Percentiles rank a stretch among this genome's conserved stretches.
These are phyloP conservation scores for Autographa pulchrina DNA, from an alignment of 2,888 invertebrate species.

Conservation along the genomic window DNA sequence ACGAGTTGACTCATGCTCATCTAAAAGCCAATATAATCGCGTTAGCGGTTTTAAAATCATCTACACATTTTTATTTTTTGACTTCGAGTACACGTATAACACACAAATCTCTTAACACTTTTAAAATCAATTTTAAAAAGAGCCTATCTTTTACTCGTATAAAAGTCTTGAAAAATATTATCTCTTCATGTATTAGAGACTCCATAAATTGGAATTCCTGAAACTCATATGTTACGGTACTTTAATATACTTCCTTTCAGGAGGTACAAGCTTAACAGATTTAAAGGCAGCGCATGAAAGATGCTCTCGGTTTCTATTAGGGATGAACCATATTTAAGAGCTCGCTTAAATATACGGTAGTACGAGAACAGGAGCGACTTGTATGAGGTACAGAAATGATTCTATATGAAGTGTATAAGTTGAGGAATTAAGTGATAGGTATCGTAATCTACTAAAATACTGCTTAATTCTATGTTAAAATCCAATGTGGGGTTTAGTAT, in stretches of 20 bases:
- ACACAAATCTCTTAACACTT: not conserved
- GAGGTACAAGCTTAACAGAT: slow-evolving; percentile 29
- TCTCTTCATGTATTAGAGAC: slow-evolving; percentile 15
- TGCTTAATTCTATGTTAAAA: too few relatives aligned
- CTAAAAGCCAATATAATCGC: not conserved
- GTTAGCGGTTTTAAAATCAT: slow-evolving; percentile 2
- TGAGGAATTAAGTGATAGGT: too few relatives aligned
- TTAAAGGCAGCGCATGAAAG: slow-evolving; percentile 3
- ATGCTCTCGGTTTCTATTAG: slow-evolving; percentile 12
- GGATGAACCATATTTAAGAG: slow-evolving; percentile 2
- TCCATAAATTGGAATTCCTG: slow-evolving; percentile 10
- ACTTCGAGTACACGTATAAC: not conserved
- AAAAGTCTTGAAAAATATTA: slow-evolving; percentile 20
- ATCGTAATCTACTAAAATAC: too few relatives aligned
- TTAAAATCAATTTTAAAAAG: not conserved
- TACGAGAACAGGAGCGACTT: not conserved
- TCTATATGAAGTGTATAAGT: not conserved
- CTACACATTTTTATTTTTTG: not conserved
- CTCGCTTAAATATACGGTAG: not conserved
- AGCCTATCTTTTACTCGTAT: not conserved
- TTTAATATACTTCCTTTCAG: slow-evolving; percentile 41
- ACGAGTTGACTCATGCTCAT: not conserved
- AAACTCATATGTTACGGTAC: slow-evolving; percentile 16
- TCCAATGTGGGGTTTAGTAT: too few relatives aligned
- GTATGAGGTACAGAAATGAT: not conserved